Conservation (phyloP, 2,113 vertebrate genomes). For the Meriones unguiculatus region DNA sequence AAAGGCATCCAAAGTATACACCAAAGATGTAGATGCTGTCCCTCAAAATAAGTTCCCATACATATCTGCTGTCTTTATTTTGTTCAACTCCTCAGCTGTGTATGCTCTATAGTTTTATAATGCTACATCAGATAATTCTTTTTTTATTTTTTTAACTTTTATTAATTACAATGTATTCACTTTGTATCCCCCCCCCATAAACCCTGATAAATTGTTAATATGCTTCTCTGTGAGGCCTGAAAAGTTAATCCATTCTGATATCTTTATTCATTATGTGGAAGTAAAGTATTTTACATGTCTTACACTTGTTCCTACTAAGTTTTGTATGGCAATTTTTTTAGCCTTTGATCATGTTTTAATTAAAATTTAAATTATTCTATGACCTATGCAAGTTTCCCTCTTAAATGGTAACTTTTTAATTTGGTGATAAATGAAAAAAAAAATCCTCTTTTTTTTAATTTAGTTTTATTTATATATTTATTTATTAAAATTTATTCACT, state of each 20-base stretch:
- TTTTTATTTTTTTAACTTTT: too few relatives aligned
- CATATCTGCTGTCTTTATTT: neutral
- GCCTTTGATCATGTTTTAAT: conserved; percentile 55
- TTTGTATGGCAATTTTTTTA: neutral
- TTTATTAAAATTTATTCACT: too few relatives aligned
- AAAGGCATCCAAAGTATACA: neutral
- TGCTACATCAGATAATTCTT: neutral
- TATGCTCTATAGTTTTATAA: neutral
- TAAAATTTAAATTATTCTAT: conserved; percentile 65
- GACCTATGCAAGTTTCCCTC: conserved; percentile 68
- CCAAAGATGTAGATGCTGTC: neutral
- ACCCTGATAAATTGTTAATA: neutral
- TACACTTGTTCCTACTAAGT: neutral
- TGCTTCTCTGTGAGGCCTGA: neutral
- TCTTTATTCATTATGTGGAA: neutral
- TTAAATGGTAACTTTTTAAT: conserved; percentile 77
- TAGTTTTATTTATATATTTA: too few relatives aligned
- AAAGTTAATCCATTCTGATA: neutral
- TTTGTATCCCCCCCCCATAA: too few relatives aligned
- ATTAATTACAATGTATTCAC: too few relatives aligned
- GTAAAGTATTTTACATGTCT: neutral
- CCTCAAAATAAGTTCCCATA: neutral
- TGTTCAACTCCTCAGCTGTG: neutral
- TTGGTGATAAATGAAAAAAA: conserved; percentile 79
- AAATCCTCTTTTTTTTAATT: conserved; percentile 63